Evolutionary conservation across 2,888 invertebrate genomes (phyloP).

Genomic region (Orthosia incerta): DNA sequence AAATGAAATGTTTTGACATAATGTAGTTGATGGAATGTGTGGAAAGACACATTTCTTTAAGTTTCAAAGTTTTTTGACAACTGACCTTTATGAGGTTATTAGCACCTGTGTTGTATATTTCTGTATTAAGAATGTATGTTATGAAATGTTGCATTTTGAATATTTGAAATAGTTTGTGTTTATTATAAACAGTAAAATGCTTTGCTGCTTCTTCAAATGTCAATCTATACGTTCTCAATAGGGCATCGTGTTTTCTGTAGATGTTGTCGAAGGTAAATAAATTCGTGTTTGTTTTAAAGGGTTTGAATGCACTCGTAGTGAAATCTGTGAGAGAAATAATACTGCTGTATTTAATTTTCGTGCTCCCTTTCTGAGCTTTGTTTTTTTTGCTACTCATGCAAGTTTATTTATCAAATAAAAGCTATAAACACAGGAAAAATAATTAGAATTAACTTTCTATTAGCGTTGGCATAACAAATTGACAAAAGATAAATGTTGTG

Average conservation of each 20-base stretch:
- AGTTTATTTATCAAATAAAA: background rate
- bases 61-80: constrained; percentile 9
- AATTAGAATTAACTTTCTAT: background rate
- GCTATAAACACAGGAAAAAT: background rate
- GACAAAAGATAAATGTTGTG: background rate
- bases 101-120: background rate
- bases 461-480: background rate
- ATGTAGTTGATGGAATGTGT: constrained; percentile 8
- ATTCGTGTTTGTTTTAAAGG: background rate
- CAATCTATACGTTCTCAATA: background rate
- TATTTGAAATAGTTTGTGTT: constrained; percentile 6
- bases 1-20: constrained; percentile 27
- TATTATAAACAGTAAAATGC: background rate
- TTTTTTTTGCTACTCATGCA: background rate
- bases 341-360: background rate
- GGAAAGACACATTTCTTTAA: constrained; percentile 6
- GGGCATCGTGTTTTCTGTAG: constrained; percentile 3
- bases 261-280: background rate
- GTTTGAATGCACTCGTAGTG: background rate
- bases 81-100: background rate
- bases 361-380: background rate
- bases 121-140: background rate
- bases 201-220: constrained; percentile 15
- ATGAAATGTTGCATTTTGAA: background rate
- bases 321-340: background rate